Evolutionary conservation across 2,888 invertebrate species (phyloP), one percentile per base, ranked within the genome.

Genomic region (Eristalis pertinax): DNA sequence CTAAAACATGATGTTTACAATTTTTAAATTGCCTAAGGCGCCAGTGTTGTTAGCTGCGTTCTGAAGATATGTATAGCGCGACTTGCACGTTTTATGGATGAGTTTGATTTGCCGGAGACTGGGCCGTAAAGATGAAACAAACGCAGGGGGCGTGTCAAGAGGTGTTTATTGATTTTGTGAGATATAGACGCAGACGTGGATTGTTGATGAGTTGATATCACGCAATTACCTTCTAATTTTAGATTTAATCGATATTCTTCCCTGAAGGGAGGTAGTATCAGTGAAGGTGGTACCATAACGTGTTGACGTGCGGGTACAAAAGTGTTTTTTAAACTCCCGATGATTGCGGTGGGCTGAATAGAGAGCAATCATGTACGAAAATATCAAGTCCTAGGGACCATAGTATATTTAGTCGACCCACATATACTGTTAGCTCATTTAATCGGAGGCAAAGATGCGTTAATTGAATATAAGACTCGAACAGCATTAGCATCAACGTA

Each of bases 161-260:
- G 50, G 50, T 50, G 50, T 50, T 41, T 67, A 75, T 75, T 75
- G 74, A 65, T 65, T 65, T 24, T 41, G 65, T 58, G 26, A 58
- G 7, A 15, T n/a, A 43, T 43, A n/a, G 13, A n/a, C 0, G 43
- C 43, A 43, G 50, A 19, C 50, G n/a, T 19, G 19, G 19, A 50
- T 50, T 50, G 75, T 50, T 50, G 75, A 26, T 35, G 58, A 13
- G 24, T 38, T 26, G n/a, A 65, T 74, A 26, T 50, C 56, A 4
- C 65, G 65, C 35, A 26, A 58, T 75, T 26, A 13, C 3, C 56
- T 13, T 67, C 75, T 65, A 75, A 75, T 75, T 75, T 75, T 67
- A 67, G 67, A 58, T 26, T 41, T 29, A 58, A 75, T 75, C 75
- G 56, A 75, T 75, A 8, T 50, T 50, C 38, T 62, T 2, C 24